Base-by-base conservation (phyloP, 2,888 invertebrate genomes). In the Caenorhabditis sp. region DNA sequence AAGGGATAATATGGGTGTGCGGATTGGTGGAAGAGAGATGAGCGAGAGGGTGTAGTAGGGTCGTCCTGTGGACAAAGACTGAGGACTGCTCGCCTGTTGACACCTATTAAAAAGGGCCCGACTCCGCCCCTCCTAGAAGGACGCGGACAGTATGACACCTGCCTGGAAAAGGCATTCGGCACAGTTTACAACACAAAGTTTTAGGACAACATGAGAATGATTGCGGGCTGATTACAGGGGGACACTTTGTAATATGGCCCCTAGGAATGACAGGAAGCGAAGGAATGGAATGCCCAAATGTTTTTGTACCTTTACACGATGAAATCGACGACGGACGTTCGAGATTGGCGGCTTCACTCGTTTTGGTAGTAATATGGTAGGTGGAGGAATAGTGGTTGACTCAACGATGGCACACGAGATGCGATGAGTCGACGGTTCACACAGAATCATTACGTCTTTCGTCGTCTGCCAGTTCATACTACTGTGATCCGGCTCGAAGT, bases 391-490 rank as follows among this genome's bases (percentile, higher is more conserved):
- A 32, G 58, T 26, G 1, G 50, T 41, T 0, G 63, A 72, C 15
- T 63, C 72, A 22, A 72, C 63, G 22, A 72, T 58, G 9, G 63
- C 58, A 27, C 72, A 72, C 3, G 72, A 72, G 52, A 58, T 52
- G 8, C 55, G 55, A 4, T 50, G 45, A 9, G 27, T 45, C 32
- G 45, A 32, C 22, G 43, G 56, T 8, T 72, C 73, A 9, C 43
- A 43, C 41, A 73, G 53, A 13, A 74, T 48, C 15, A 66, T 15
- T 11, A 66, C 61, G 11, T 66, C 61, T 22, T 68, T 66, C 22
- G 32, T 24, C 20, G 58, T n/a, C 11, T 41, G 58, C 43, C 43
- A 68, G 0, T 41, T 56, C 50, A 52, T 52, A 15, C 53, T 58
- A 55, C 48, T 32, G 9, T 52, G 48, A 2, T 30, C 15, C 13